These are phyloP conservation scores for Hermaeophaga mercurialis DNA, from an alignment of 2,888 invertebrate genomes.

Conservation along the genomic window DNA sequence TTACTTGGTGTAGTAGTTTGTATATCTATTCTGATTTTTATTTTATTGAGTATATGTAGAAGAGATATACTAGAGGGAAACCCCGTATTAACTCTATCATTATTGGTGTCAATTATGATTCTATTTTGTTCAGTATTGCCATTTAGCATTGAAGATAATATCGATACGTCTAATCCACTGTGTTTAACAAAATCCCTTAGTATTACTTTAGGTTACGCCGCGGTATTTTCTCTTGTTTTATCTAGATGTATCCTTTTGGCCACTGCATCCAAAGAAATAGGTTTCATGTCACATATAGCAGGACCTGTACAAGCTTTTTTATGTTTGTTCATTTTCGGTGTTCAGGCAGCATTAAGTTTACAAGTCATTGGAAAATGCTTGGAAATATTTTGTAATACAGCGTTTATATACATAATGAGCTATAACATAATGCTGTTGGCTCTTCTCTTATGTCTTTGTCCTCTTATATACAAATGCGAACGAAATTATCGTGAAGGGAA, in stretches of 20 bases:
- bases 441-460: slow-evolving; percentile 63
- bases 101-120: slow-evolving; percentile 59
- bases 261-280: slow-evolving; percentile 68
- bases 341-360: slow-evolving; percentile 63
- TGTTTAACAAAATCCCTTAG: slow-evolving; percentile 65
- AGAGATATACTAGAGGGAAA: slow-evolving; percentile 72
- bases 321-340: slow-evolving; percentile 67
- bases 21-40: slow-evolving; percentile 68
- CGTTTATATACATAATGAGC: slow-evolving; percentile 61
- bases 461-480: slow-evolving; percentile 67
- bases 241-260: slow-evolving; percentile 69
- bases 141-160: slow-evolving; percentile 57
- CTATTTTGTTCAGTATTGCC: slow-evolving; percentile 61
- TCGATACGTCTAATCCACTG: slow-evolving; percentile 34
- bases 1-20: slow-evolving; percentile 69
- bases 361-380: slow-evolving; percentile 59
- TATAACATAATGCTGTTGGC: slow-evolving; percentile 68
- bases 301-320: slow-evolving; percentile 71
- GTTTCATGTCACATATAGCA: slow-evolving; percentile 72
- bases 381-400: slow-evolving; percentile 57
- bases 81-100: slow-evolving; percentile 61
- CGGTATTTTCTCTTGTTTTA: slow-evolving; percentile 68
- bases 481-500: slow-evolving; percentile 73
- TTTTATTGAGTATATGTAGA: slow-evolving; percentile 67
- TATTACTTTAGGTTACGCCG: slow-evolving; percentile 65